Percentiles rank a stretch among this genome's conserved stretches.
These are phyloP conservation scores for Cydia amplana DNA, from an alignment of 1,140 invertebrate genomes.

Conservation along the genomic window DNA sequence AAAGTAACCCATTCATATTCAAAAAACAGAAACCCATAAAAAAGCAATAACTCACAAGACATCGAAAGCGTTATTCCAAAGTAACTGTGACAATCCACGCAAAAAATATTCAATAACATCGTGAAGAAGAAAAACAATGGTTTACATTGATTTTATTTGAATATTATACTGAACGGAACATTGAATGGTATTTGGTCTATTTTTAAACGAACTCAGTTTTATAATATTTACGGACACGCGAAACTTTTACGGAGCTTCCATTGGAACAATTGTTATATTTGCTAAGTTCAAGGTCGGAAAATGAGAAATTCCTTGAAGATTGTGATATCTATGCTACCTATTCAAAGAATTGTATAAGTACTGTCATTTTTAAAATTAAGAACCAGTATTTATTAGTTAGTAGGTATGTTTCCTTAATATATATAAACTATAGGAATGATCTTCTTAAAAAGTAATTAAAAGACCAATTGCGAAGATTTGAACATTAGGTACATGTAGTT, in stretches of 20 bases:
- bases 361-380: too few species aligned
- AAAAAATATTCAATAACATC: slow-evolving; percentile 45
- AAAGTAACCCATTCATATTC: neutral
- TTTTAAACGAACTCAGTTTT: slow-evolving; percentile 7
- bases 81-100: slow-evolving; percentile 57
- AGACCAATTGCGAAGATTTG: too few species aligned
- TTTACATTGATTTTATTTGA: slow-evolving; percentile 25
- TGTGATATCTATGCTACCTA: neutral
- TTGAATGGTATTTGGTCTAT: slow-evolving; percentile 8
- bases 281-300: neutral
- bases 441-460: too few species aligned
- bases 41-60: slow-evolving; percentile 50
- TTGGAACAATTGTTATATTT: neutral
- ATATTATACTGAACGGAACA: slow-evolving; percentile 14
- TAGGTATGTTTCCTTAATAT: too few species aligned
- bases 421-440: too few species aligned
- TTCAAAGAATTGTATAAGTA: too few species aligned
- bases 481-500: too few species aligned
- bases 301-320: neutral
- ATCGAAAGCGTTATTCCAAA: slow-evolving; percentile 40
- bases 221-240: slow-evolving; percentile 14
- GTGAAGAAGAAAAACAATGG: slow-evolving; percentile 24
- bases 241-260: neutral
- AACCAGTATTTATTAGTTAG: too few species aligned
- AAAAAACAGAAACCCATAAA: slow-evolving; percentile 19